Evolutionary conservation across 1,140 invertebrate species (phyloP), one percentile per base, ranked within the genome.

Genomic region (Pogonomyrmex californicus): DNA sequence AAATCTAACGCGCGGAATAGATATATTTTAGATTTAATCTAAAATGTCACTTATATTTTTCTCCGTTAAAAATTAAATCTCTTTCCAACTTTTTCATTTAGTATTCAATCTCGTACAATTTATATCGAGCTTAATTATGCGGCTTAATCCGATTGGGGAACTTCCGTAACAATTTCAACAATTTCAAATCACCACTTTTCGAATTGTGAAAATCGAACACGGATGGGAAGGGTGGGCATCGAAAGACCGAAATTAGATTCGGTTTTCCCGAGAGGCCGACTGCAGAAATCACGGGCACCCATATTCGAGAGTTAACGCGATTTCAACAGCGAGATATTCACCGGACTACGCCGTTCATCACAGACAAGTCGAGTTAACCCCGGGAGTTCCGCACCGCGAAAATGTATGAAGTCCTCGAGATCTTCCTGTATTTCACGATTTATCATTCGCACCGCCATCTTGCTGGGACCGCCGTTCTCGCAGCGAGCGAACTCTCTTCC

Each of bases 341-440:
- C 49, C 70, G 60, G 51, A 73, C 82, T 33, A 33, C 63, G 71
- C 78, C 87, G 87, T 91, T 88, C 88, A 90, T 91, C 88, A 90
- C n/a, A 76, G 36, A 49, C 44, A 60, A 90, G 70, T 68, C 63
- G 63, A 87, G 85, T 87, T 88, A 85, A 87, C 75, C 88, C 47
- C 60, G 38, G 66, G 81, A 73, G 63, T 90, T 78, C 60, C 78
- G 33, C 56, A 70, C 17, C 58, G 68, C 68, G 86, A 88, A 90
- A 90, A 90, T 88, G 78, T 88, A 90, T 87, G 65, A 89, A 90
- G 88, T 90, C 87, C 87, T 85, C 71, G 56, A 73, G 66, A 88
- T 90, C 87, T 73, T 66, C 23, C 73, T 58, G 73, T 65, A 58
- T 54, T 83, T 79, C 44, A 54, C 54, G 51, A 90, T 90, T 88